These are phyloP conservation scores for Centropristis striata DNA, from an alignment of 2,113 vertebrate genomes.

Conservation along the genomic window DNA sequence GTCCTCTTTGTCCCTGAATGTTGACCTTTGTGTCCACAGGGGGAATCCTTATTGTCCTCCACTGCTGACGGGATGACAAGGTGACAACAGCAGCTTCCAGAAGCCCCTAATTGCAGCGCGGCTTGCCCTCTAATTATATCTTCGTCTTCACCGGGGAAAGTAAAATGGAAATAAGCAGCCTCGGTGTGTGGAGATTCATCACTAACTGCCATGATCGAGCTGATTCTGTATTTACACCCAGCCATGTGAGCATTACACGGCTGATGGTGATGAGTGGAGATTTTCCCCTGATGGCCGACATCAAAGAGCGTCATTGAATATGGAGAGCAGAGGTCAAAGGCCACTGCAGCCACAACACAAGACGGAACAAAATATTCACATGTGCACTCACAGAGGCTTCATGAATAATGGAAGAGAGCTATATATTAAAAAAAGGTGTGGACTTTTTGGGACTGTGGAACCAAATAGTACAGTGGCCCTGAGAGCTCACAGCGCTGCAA, in stretches of 20 bases:
- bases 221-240: slow-evolving; percentile 1
- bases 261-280: too few species aligned
- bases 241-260: too few species aligned
- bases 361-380: slow-evolving; percentile 13
- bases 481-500: too few species aligned
- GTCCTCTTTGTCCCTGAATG: background rate
- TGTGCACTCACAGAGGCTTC: background rate
- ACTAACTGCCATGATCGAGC: slow-evolving; percentile 7
- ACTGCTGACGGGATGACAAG: slow-evolving; percentile 54
- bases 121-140: slow-evolving; percentile 37
- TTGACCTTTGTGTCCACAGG: slow-evolving; percentile 45
- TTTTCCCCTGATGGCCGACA: too few species aligned
- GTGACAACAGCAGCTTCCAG: slow-evolving; percentile 24
- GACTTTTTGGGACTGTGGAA: too few species aligned
- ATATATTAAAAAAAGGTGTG: too few species aligned
- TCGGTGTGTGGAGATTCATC: slow-evolving; percentile 18
- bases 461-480: too few species aligned
- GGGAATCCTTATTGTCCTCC: slow-evolving; percentile 41
- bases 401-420: slow-evolving; percentile 31
- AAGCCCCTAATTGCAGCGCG: slow-evolving; percentile 26
- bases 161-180: slow-evolving; percentile 33
- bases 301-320: background rate
- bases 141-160: background rate
- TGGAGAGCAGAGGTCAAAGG: slow-evolving; percentile 21
- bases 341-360: too few species aligned